phyloP scores from a whole-genome alignment of 2,113 vertebrate species.

The Pteruthius melanotis region DNA sequence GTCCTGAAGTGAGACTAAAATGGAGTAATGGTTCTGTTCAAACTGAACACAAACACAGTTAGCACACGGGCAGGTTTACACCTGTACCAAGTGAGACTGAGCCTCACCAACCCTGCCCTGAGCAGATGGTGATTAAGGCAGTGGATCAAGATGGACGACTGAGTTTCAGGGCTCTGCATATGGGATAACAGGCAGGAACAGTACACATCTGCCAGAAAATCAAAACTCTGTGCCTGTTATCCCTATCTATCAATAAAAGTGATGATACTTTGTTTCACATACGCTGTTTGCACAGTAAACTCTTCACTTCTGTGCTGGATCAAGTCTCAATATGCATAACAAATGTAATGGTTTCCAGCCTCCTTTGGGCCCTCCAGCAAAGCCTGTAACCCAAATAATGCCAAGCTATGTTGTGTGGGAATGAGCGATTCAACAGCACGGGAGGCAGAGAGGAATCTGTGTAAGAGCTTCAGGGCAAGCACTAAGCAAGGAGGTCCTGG shows the following conservation, averaged over 20 bases:
- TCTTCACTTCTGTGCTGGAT: background rate
- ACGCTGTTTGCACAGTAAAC: background rate
- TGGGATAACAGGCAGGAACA: background rate
- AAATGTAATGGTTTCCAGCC: background rate
- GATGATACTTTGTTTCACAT: background rate
- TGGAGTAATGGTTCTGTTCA: background rate
- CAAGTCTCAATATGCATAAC: background rate
- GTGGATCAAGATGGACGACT: background rate
- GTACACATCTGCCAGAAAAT: background rate
- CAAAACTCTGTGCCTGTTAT: background rate
- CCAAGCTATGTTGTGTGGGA: fast-evolving
- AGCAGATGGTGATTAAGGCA: background rate
- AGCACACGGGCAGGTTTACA: background rate
- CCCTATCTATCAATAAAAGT: background rate
- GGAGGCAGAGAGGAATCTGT: background rate
- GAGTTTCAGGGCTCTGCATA: background rate
- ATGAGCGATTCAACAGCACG: fast-evolving
- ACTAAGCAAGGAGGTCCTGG: background rate
- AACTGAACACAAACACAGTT: background rate
- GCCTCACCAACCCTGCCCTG: background rate
- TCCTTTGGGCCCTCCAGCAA: background rate
- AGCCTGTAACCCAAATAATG: background rate
- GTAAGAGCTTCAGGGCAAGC: background rate
- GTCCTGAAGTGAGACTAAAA: background rate
- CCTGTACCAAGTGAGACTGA: background rate